phyloP scores from a whole-genome alignment of 2,888 invertebrate genomes.

The Hypomecis punctinalis region DNA sequence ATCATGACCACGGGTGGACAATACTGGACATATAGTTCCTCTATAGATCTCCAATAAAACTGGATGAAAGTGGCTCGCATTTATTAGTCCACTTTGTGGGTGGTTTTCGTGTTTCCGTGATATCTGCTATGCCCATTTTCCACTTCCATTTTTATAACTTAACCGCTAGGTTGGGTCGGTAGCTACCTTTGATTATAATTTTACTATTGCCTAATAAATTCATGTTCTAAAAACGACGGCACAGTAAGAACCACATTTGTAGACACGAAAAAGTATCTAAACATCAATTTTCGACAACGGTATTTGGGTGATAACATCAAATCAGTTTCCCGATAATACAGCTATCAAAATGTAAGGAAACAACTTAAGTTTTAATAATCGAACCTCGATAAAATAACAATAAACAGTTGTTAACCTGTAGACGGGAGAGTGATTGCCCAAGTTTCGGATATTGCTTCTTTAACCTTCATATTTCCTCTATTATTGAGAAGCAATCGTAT shows the following conservation, averaged over 20 bases:
- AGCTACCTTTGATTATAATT: no score
- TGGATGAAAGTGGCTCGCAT: no score
- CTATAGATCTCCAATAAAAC: no score
- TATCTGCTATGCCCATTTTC: no score
- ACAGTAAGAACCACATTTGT: neutral
- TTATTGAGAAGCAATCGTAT: constrained; percentile 45
- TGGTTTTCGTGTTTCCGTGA: no score
- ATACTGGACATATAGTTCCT: no score
- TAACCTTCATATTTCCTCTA: constrained; percentile 41
- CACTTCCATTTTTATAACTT: no score
- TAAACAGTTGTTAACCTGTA: constrained; percentile 38
- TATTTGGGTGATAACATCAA: neutral
- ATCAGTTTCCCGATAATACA: constrained; percentile 18
- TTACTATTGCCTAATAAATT: no score
- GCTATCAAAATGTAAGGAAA: constrained; percentile 9
- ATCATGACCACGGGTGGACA: no score
- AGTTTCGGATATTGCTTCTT: constrained; percentile 40
- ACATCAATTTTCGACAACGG: neutral
- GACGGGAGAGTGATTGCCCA: constrained; percentile 37
- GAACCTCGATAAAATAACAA: constrained; percentile 33
- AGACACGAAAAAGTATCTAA: neutral
- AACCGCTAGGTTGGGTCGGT: no score
- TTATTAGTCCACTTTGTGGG: no score
- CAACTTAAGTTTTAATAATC: constrained; percentile 21
- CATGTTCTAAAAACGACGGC: no score